Base-by-base conservation (phyloP, 2,113 vertebrate species). In the Podilymbus podiceps region DNA sequence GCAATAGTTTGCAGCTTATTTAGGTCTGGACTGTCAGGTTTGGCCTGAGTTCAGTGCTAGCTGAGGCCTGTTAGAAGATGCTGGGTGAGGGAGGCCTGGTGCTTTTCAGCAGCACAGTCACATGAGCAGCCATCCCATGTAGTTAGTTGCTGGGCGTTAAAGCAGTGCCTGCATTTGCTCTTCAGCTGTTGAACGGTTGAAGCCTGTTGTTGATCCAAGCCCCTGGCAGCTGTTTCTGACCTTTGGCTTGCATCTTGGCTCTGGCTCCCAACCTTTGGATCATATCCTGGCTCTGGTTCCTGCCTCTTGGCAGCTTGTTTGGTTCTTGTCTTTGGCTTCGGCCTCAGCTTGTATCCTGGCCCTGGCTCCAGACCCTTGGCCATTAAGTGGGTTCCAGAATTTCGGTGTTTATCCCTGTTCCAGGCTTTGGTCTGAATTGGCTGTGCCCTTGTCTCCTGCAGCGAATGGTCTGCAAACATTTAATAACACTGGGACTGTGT, bases 231-330 rank as follows among this genome's bases (percentile, higher is more conserved):
- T 89, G 52, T 78, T 81, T 24, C 60, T 95, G 89, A 95, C 94
- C 95, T 96, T 93, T 96, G 95, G 85, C 80, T 92, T 92, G 69
- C 33, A 71, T 78, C 64, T 90, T 91, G 84, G 68, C 86, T 91
- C 66, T 89, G 55, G 30, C 23, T 85, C 13, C 64, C 52, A 92
- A 68, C 8, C 16, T 23, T 95, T 59, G 80, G 80, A 95, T 95
- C 73, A 40, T 63, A 81, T 52, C 47, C 66, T 92, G 76, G 86
- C 91, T 90, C 33, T 71, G 31, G 33, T 79, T 93, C 28, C 64
- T 90, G 59, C 30, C 38, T 93, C 18, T 72, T 95, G 94, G 95
- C 91, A 89, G 60, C 47, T 74, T 82, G 7, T 67, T 96, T 3
- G 0, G 35, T 92, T 96, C 64, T 73, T 40, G 9, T 82, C 86